These are phyloP conservation scores for Heliconius sara DNA, from an alignment of 2,888 invertebrate genomes.

Conservation along the genomic window DNA sequence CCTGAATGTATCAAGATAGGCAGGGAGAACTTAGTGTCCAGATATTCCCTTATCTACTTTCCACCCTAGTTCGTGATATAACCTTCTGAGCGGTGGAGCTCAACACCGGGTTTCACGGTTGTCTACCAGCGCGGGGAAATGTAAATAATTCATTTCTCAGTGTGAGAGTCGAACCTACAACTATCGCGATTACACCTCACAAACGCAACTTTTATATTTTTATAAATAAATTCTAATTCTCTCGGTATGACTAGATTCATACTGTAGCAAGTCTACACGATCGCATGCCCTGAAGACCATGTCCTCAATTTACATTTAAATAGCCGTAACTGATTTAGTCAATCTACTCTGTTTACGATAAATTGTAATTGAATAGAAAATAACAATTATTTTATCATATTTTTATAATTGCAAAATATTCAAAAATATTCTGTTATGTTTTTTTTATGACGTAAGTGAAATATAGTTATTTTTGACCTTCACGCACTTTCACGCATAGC, in stretches of 20 bases:
- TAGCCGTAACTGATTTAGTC: conserved; percentile 41
- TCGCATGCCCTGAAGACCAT: conserved; percentile 25
- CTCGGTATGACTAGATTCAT: not conserved
- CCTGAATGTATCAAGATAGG: too few species aligned
- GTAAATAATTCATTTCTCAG: too few species aligned
- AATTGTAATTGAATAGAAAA: conserved; percentile 2
- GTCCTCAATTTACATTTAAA: conserved; percentile 45
- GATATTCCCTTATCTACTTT: not conserved
- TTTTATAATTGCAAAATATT: not conserved
- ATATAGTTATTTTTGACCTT: too few species aligned
- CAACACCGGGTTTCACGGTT: too few species aligned
- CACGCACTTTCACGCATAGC: too few species aligned
- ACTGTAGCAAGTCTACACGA: conserved; percentile 31
- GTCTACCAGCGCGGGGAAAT: too few species aligned
- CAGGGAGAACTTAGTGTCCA: not conserved
- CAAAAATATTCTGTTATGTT: too few species aligned
- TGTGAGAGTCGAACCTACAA: too few species aligned
- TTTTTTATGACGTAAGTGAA: not conserved
- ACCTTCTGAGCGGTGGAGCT: too few species aligned
- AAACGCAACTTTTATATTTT: too few species aligned
- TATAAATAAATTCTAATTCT: not conserved
- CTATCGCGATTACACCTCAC: too few species aligned
- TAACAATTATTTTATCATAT: not conserved
- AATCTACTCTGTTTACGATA: conserved; percentile 32
- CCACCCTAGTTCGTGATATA: too few species aligned